phyloP scores from a whole-genome alignment of 2,797 vertebrate species.

The Hemitrygon akajei region DNA sequence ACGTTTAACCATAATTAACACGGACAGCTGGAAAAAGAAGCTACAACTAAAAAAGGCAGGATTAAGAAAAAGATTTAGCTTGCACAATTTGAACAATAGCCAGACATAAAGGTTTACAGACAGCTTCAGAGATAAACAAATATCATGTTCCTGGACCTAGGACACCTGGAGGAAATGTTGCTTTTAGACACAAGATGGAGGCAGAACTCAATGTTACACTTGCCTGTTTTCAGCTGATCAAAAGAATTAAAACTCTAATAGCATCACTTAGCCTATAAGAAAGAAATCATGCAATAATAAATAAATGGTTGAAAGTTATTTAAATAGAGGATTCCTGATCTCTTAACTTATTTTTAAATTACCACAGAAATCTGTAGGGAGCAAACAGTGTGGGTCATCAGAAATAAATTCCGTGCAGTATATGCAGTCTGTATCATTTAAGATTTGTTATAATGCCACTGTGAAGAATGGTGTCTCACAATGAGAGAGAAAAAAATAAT shows the following conservation, averaged over 20 bases:
- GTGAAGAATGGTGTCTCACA: neutral
- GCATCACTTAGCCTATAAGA: slow-evolving; percentile 3
- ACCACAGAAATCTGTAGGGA: neutral
- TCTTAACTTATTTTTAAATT: neutral
- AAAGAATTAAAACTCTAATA: slow-evolving; percentile 15
- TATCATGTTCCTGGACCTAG: neutral
- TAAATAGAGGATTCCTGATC: neutral
- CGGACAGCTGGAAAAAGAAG: slow-evolving; percentile 26
- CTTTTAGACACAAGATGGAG: slow-evolving; percentile 12
- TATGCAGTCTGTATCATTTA: neutral
- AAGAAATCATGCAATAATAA: slow-evolving; percentile 23
- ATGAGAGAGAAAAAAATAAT: neutral
- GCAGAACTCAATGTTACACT: neutral
- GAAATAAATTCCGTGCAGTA: neutral
- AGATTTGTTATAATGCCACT: neutral
- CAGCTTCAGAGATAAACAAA: slow-evolving; percentile 24
- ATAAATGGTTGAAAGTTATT: neutral
- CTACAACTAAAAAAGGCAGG: slow-evolving; percentile 23
- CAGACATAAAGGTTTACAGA: slow-evolving; percentile 44
- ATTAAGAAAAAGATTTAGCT: neutral
- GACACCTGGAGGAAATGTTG: slow-evolving; percentile 16
- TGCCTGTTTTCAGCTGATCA: neutral
- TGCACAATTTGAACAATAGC: slow-evolving; percentile 37
- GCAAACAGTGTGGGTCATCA: neutral
- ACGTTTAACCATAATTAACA: slow-evolving; percentile 15